Base-by-base conservation (phyloP, 2,797 vertebrate species). In the Phataginus tetradactyla region DNA sequence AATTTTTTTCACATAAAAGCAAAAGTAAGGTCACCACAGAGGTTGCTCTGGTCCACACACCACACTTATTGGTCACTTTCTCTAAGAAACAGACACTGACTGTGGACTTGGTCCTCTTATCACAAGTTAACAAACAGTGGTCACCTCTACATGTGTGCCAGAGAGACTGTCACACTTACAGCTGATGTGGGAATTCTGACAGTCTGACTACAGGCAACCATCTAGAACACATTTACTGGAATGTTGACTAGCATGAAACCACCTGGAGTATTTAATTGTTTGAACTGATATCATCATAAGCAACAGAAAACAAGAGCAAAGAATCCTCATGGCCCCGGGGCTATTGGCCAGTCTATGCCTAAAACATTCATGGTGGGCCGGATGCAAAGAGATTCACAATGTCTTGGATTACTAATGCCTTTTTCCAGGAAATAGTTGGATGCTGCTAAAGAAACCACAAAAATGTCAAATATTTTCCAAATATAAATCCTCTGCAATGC, bases 1-100 rank as follows among this genome's bases (percentile, higher is more conserved):
- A 12, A 80, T 4, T 88, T 32, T 55, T 91, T 93, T 80, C 63
- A 64, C 74, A 88, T 72, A 69, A 71, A 78, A 83, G 59, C 80
- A 71, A 81, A 20, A 66, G 21, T 21, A 25, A 42, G 66, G 23
- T 78, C 57, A 63, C 9, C 14, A 83, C 1, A 78, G 57, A 92
- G 37, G 25, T 45, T 49, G 61, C 69, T 85, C 72, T 51, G 42
- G 32, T 59, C 3, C 0, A 23, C 59, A 88, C 12, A 66, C 51
- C 51, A 88, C 12, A 66, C 34, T 17, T 57, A 21, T 7, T 20
- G 51, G 42, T 53, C 92, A 81, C 63, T 53, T 75, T 72, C 72
- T 74, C 74, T 84, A 29, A 55, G 32, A 15, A 69, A n/a, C 0
- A 71, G 53, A 55, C 25, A 27, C 5, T 37, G 6, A n/a, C 6